Percentiles rank a stretch among this genome's conserved stretches.
phyloP scores from a whole-genome alignment of 2,888 invertebrate species.

The Polietes domitor region DNA sequence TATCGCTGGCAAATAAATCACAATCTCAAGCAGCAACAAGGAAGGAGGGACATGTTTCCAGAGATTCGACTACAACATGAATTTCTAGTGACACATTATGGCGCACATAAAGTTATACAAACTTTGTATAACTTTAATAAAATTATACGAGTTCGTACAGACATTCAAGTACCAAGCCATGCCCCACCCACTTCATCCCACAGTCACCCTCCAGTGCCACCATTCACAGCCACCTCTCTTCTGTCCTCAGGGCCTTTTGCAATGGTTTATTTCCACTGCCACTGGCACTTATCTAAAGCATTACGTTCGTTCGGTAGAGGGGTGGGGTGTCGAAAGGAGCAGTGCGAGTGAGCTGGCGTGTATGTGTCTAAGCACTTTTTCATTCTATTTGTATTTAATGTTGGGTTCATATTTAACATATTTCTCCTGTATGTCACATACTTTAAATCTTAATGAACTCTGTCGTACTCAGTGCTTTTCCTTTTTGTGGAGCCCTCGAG shows the following conservation, averaged over 20 bases:
- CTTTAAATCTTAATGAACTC: slow-evolving; percentile 57
- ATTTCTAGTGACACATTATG: slow-evolving; percentile 51
- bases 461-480: slow-evolving; percentile 33
- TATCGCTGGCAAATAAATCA: slow-evolving; percentile 25
- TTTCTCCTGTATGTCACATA: slow-evolving; percentile 48
- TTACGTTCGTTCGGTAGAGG: slow-evolving; percentile 9
- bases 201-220: neutral
- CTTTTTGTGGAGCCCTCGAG: slow-evolving; percentile 42
- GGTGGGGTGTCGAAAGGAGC: neutral
- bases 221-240: neutral
- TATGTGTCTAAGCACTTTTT: slow-evolving; percentile 28
- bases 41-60: slow-evolving; percentile 26
- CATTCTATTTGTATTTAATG: slow-evolving; percentile 55
- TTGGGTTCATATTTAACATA: slow-evolving; percentile 45
- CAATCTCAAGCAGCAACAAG: neutral
- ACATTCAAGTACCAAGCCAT: neutral
- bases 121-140: slow-evolving; percentile 53
- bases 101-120: slow-evolving; percentile 48
- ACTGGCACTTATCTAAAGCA: slow-evolving; percentile 50
- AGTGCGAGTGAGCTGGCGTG: neutral
- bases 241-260: slow-evolving; percentile 22
- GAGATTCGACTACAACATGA: slow-evolving; percentile 35
- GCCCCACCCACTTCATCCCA: slow-evolving; percentile 1
- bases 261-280: slow-evolving; percentile 49
- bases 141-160: slow-evolving; percentile 39